phyloP scores from a whole-genome alignment of 2,888 invertebrate genomes.

The Philereme vetulata region DNA sequence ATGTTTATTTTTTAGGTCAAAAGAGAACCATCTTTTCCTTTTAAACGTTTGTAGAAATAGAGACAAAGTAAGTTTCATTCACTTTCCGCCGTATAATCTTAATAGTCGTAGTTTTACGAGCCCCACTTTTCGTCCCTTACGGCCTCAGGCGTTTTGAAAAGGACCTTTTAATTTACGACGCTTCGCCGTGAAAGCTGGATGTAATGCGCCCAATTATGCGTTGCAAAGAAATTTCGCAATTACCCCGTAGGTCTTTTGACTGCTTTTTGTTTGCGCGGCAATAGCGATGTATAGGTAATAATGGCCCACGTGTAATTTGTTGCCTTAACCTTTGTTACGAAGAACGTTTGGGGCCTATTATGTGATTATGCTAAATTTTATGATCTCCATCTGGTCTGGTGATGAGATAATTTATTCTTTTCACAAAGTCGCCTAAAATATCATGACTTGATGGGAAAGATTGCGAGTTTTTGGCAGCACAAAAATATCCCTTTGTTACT shows the following conservation, averaged over 20 bases:
- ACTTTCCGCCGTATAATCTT: constrained; percentile 31
- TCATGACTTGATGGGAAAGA: constrained; percentile 36
- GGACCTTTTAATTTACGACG: constrained; percentile 66
- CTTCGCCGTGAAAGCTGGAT: constrained; percentile 58
- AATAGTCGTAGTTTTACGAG: constrained; percentile 39
- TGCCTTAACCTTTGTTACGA: constrained; percentile 60
- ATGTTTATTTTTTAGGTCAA: neutral
- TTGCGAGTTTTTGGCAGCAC: constrained; percentile 33
- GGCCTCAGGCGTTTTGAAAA: constrained; percentile 55
- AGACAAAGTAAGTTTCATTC: constrained; percentile 17
- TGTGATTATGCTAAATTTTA: constrained; percentile 56
- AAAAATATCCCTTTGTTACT: constrained; percentile 22
- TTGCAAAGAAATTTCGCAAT: constrained; percentile 65
- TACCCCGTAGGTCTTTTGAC: constrained; percentile 52
- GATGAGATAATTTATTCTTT: constrained; percentile 56
- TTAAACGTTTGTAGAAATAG: neutral
- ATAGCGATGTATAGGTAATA: constrained; percentile 47
- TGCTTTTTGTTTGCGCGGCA: constrained; percentile 55
- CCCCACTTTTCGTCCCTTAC: constrained; percentile 51
- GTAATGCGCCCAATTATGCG: constrained; percentile 60
- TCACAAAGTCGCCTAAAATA: constrained; percentile 44
- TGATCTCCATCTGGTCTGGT: constrained; percentile 46
- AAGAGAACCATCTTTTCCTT: neutral
- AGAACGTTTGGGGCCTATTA: constrained; percentile 51
- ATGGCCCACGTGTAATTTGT: constrained; percentile 58